Evolutionary conservation across 2,113 vertebrate species (phyloP), one percentile per base, ranked within the genome.

Genomic region (Muscicapa adusta): DNA sequence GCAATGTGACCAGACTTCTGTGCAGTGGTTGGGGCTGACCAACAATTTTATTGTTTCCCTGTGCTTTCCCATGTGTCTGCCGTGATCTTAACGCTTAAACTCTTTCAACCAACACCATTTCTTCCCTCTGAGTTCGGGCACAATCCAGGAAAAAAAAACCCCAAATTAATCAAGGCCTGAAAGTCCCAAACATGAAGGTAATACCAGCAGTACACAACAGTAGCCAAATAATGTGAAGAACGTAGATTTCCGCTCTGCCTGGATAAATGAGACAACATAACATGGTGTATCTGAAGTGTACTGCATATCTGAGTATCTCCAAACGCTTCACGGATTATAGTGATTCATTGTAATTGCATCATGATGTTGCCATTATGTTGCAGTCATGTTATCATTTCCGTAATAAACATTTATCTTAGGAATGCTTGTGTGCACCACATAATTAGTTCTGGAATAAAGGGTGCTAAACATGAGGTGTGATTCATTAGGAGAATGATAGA

Each of bases 361-460:
- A 83, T 95, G 89, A 88, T 95, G 88, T 73, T 94, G 81, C 89
- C 74, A 93, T 97, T 97, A 84, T 85, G 90, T 72, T 94, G 84
- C 93, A 97, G 93, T 94, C 84, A 62, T 94, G 91, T 94, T 97
- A 95, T 94, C 80, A 81, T 95, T 95, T 89, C 89, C 1, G 34
- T 95, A 96, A 94, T 95, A 97, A 97, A 96, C 93, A 96, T 96
- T 96, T 95, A 94, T 96, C 89, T 94, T 88, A 91, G 81, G 66
- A 91, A 87, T 93, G 91, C 88, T 96, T 79, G 62, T 91, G 54
- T 89, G 91, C 60, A 54, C 77, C 81, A 85, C 81, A n/a, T 91
- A 97, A 95, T 97, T 97, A 95, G 70, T 76, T 95, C 53, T 66
- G 72, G 94, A 88, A 92, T 89, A 91, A 86, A 91, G 79, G 70